Evolutionary conservation across 2,797 vertebrate species (phyloP).

Genomic region (Rallus crepitans): DNA sequence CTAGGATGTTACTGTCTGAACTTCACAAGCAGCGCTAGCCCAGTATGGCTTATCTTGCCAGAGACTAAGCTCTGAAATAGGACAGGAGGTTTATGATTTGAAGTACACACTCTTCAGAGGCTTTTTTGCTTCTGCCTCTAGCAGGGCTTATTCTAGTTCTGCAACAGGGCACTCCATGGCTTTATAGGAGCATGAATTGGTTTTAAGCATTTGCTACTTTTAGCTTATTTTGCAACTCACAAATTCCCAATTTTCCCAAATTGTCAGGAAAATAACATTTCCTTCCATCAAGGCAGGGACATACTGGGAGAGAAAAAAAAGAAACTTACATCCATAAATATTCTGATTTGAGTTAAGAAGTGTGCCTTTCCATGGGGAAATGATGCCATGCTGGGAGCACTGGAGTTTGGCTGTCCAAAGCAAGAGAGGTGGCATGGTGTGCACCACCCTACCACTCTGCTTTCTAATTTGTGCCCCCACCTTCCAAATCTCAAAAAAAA

Average conservation of each 20-base stretch:
- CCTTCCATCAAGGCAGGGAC: not conserved
- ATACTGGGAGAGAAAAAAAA: not conserved
- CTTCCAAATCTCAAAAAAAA: not conserved
- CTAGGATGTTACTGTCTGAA: not conserved
- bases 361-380: not conserved
- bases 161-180: not conserved
- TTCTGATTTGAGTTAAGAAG: not conserved
- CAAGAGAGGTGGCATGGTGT: not conserved
- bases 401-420: not conserved
- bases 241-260: not conserved
- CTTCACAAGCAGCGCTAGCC: not conserved
- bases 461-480: not conserved
- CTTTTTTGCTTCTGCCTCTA: not conserved
- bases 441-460: too few relatives aligned
- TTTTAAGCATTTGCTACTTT: not conserved
- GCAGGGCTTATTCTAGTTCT: not conserved
- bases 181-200: not conserved
- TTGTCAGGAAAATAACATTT: not conserved
- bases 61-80: not conserved
- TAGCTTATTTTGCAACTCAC: not conserved
- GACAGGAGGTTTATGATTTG: not conserved
- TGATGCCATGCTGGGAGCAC: rapidly evolving
- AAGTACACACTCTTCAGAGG: not conserved
- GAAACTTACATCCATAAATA: not conserved
- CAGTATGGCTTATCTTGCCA: not conserved